phyloP scores from a whole-genome alignment of 2,888 invertebrate species.

The Prosapia bicincta region DNA sequence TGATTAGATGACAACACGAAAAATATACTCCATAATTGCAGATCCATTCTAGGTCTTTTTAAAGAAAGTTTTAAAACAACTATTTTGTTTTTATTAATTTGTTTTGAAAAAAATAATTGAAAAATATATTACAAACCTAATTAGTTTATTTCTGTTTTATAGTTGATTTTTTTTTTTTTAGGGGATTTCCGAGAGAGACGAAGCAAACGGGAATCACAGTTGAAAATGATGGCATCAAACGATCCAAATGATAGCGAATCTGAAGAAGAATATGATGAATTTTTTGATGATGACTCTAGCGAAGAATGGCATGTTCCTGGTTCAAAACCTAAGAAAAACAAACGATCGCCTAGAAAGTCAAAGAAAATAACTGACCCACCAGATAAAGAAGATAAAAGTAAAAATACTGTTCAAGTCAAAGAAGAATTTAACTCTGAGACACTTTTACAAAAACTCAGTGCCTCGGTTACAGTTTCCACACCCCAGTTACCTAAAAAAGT shows the following conservation, averaged over 20 bases:
- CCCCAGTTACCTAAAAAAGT: not conserved
- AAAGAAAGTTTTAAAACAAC: too few species aligned
- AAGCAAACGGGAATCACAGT: conserved; percentile 15
- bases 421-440: not conserved
- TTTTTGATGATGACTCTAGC: conserved; percentile 31
- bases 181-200: conserved; percentile 23
- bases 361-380: conserved; percentile 11
- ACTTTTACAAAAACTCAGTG: not conserved
- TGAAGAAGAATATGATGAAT: conserved; percentile 21
- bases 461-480: not conserved
- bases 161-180: not conserved
- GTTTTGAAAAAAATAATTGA: not conserved
- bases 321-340: conserved; percentile 18
- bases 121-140: too few species aligned
- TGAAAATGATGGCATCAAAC: conserved; percentile 9
- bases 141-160: too few species aligned
- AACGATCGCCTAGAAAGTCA: conserved; percentile 10
- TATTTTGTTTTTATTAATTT: too few species aligned
- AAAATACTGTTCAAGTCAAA: not conserved
- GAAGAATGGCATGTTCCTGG: conserved; percentile 32
- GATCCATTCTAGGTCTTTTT: not conserved
- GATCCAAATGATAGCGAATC: conserved; percentile 21
- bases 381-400: conserved; percentile 8
- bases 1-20: too few species aligned
- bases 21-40: too few species aligned